Percentiles rank a stretch among this genome's conserved stretches.
Evolutionary conservation across 2,113 vertebrate genomes (phyloP).

Genomic region (Centropus bengalensis): DNA sequence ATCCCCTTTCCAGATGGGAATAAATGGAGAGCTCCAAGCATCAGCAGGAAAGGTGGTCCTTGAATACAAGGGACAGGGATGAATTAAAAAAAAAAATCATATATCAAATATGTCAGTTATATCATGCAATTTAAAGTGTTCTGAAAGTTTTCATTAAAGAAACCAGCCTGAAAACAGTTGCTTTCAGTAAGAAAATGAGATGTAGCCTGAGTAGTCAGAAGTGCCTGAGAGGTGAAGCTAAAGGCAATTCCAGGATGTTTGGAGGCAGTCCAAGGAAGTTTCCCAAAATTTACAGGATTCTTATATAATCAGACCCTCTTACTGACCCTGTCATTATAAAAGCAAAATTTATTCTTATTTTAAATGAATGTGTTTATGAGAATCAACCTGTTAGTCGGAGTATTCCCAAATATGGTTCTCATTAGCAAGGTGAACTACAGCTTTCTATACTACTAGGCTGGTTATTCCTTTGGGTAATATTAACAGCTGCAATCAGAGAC

Average conservation of each 20-base stretch:
- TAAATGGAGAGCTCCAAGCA: neutral
- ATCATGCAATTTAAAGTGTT: neutral
- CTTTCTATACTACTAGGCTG: slow-evolving; percentile 21
- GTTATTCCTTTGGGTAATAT: slow-evolving; percentile 54
- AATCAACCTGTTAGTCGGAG: neutral
- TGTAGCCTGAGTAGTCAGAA: neutral
- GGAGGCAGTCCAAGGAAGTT: neutral
- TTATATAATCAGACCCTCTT: neutral
- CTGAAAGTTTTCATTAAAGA: neutral
- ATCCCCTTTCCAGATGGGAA: neutral
- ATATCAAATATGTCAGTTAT: too few relatives aligned
- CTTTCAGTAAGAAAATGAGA: neutral
- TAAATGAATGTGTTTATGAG: neutral
- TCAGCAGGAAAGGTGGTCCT: neutral
- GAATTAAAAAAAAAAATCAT: neutral
- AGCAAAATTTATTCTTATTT: neutral
- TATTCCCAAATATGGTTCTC: neutral
- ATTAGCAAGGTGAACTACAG: slow-evolving; percentile 28
- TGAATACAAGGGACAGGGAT: neutral
- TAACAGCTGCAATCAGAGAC: slow-evolving; percentile 48
- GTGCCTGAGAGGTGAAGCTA: neutral
- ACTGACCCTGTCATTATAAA: neutral
- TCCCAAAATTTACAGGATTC: neutral
- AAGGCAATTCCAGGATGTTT: neutral
- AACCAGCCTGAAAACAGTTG: neutral